These are phyloP conservation scores for Semnornis frantzii DNA, from an alignment of 2,113 vertebrate genomes.

Conservation along the genomic window DNA sequence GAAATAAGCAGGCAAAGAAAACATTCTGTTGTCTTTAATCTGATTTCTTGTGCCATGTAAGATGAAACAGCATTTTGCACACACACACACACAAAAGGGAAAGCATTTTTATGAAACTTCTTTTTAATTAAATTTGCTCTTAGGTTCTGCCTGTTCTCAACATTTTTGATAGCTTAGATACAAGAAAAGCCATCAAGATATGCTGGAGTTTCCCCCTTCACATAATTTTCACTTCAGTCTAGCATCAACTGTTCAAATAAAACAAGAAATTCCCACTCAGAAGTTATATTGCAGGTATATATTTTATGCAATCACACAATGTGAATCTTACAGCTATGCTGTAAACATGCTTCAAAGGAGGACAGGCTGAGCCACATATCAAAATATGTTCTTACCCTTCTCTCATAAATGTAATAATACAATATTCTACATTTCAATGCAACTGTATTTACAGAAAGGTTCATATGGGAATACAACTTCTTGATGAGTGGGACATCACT, in stretches of 20 bases:
- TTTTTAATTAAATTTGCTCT: slow-evolving; percentile 3
- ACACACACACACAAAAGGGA: not conserved
- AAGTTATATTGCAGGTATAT: slow-evolving; percentile 26
- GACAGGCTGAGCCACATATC: not conserved
- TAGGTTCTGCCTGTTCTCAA: not conserved
- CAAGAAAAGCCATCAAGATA: slow-evolving; percentile 10
- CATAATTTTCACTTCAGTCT: slow-evolving; percentile 30
- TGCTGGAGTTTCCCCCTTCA: not conserved
- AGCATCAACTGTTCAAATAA: slow-evolving; percentile 25
- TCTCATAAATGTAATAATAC: slow-evolving; percentile 7
- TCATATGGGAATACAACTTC: not conserved
- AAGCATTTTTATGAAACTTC: not conserved
- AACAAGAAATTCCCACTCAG: slow-evolving; percentile 34
- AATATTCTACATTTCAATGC: slow-evolving; percentile 13
- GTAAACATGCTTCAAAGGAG: not conserved
- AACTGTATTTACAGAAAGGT: slow-evolving; percentile 23
- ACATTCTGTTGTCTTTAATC: slow-evolving; percentile 14
- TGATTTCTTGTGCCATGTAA: not conserved
- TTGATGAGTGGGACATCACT: not conserved
- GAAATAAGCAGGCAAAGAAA: slow-evolving; percentile 31
- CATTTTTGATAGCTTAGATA: not conserved
- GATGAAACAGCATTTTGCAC: not conserved
- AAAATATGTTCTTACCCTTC: not conserved
- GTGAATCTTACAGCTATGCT: slow-evolving; percentile 15
- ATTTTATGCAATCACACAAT: slow-evolving; percentile 20